These are phyloP conservation scores for Catharus bicknelli DNA, from an alignment of 2,113 vertebrate genomes.

Conservation along the genomic window DNA sequence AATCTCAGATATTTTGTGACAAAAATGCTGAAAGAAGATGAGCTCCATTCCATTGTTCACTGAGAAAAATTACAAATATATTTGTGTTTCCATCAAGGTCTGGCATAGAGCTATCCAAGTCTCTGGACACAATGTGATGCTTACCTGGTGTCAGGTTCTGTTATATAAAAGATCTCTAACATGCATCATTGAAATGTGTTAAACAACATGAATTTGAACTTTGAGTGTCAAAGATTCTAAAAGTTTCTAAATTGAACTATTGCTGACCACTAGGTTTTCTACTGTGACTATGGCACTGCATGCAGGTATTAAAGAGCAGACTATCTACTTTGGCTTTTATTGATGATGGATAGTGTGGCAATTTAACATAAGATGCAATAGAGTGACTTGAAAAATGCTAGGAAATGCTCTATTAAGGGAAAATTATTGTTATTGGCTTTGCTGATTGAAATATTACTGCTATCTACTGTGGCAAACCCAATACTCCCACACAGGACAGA, in stretches of 20 bases:
- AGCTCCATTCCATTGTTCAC: neutral
- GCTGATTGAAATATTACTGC: neutral
- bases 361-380: neutral
- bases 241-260: neutral
- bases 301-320: neutral
- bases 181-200: neutral
- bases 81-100: neutral
- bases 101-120: neutral
- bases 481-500: slow-evolving; percentile 11
- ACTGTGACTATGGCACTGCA: neutral
- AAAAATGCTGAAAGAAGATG: neutral
- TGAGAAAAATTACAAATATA: neutral
- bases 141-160: neutral
- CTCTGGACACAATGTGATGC: rapidly evolving
- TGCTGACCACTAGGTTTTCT: neutral
- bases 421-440: neutral
- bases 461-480: neutral
- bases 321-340: neutral
- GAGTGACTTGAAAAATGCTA: neutral
- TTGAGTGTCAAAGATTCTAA: neutral
- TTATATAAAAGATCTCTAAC: neutral
- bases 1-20: neutral
- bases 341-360: neutral
- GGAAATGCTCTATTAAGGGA: neutral
- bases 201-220: neutral